Percentiles rank a stretch among this genome's conserved stretches.
Evolutionary conservation across 2,797 vertebrate species (phyloP).

Genomic region (Betta splendens): DNA sequence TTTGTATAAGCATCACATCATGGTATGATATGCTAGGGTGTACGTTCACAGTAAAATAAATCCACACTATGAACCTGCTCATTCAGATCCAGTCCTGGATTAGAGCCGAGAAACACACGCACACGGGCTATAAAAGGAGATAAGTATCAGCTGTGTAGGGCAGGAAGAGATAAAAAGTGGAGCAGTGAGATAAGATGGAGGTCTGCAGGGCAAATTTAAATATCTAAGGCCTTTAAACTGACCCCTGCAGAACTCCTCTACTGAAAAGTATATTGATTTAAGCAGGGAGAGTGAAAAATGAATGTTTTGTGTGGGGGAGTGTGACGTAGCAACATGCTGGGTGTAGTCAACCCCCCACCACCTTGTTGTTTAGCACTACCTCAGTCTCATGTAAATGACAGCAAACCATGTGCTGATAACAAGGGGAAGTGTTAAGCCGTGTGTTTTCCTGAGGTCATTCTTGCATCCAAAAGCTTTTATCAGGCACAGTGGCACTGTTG

Average conservation of each 20-base stretch:
- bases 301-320: background rate
- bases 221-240: background rate
- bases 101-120: constrained; percentile 7
- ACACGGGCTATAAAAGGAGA: constrained; percentile 5
- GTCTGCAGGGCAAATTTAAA: background rate
- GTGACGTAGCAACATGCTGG: background rate
- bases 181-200: background rate
- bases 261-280: background rate
- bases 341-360: background rate
- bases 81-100: constrained; percentile 6
- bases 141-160: constrained; percentile 28
- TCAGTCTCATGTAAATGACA: constrained; percentile 47
- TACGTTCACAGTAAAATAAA: constrained; percentile 16
- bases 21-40: no score
- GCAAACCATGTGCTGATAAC: constrained; percentile 11
- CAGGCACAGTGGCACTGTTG: no score
- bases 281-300: background rate
- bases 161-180: constrained; percentile 1
- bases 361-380: constrained; percentile 13
- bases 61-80: background rate
- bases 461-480: background rate
- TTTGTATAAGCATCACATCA: constrained; percentile 42
- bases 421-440: background rate
- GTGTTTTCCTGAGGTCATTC: background rate
- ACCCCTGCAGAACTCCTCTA: background rate